Evolutionary conservation across 2,888 invertebrate genomes (phyloP), one percentile per base, ranked within the genome.

Genomic region (Drosophila yooni): DNA sequence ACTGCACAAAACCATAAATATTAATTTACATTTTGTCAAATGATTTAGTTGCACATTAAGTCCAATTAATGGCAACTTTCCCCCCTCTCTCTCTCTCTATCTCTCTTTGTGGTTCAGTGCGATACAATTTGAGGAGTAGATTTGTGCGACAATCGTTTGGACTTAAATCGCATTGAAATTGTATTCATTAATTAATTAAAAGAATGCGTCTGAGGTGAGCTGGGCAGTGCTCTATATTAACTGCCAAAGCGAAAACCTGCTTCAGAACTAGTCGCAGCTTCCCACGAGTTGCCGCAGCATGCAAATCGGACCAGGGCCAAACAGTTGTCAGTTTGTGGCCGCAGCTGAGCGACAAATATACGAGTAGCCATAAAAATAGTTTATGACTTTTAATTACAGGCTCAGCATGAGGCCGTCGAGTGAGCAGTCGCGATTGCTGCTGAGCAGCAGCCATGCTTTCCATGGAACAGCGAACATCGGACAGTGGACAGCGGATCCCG

Each of bases 381-480:
- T 87, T 87, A 89, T 74, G 88, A 70, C 85, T 89, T 89, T 87
- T 87, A 87, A 87, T 87, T 87, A 89, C 79, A 72, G 81, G 53
- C 89, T 40, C 86, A 87, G 89, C 86, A 71, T 79, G 86, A 82
- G 81, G 79, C 69, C 76, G 63, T 29, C 74, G 62, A 75, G 80
- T 74, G 68, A 79, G 69, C 8, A 25, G 54, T 38, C 50, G 74
- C 66, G 66, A 60, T 56, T 73, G 70, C 79, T 66, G 43, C 66
- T 74, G 63, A 62, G 52, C 74, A 67, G 74, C 70, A 54, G 57
- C 56, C 29, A 57, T 57, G 31, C 21, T 15, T 57, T 57, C 67
- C 67, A 56, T 68, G 52, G 38, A 53, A 15, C 51, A 51, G 51
- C 34, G 64, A 57, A 15, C 43, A 53, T 0, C 33, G 15, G 21